Conservation (phyloP, 2,888 invertebrate genomes). For the Halictus ligatus region DNA sequence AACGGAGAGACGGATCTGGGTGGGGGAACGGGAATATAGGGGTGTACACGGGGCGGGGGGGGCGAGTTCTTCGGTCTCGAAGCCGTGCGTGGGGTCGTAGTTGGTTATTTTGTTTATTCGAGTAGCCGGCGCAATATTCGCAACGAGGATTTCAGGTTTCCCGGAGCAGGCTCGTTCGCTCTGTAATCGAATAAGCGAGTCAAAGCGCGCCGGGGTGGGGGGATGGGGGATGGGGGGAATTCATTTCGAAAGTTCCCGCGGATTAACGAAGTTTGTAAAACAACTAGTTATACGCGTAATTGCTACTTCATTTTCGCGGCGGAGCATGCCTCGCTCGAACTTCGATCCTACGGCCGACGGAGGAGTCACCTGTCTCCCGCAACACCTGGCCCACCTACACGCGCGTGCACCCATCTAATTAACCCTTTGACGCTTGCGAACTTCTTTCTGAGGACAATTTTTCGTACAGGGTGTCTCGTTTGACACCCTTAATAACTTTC, state of each 20-base stretch:
- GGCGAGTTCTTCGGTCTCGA: background rate
- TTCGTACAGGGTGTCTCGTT: no score
- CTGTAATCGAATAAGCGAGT: slow-evolving; percentile 56
- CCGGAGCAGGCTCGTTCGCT: slow-evolving; percentile 38
- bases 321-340: background rate
- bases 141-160: slow-evolving; percentile 39
- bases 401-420: no score
- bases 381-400: no score
- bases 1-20: background rate
- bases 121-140: slow-evolving; percentile 27
- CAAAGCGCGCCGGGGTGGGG: slow-evolving; percentile 48
- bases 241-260: slow-evolving; percentile 56
- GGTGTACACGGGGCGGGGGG: background rate
- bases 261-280: slow-evolving; percentile 69
- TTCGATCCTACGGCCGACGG: background rate
- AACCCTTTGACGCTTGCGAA: no score
- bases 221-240: no score
- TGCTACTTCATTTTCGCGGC: slow-evolving; percentile 63
- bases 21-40: background rate
- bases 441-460: no score
- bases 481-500: no score
- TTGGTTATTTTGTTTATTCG: slow-evolving; percentile 42
- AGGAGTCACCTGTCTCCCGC: background rate
- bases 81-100: background rate
- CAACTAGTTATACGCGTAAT: slow-evolving; percentile 61